Evolutionary conservation across 2,888 invertebrate genomes (phyloP).

Genomic region (Pammene aurita): DNA sequence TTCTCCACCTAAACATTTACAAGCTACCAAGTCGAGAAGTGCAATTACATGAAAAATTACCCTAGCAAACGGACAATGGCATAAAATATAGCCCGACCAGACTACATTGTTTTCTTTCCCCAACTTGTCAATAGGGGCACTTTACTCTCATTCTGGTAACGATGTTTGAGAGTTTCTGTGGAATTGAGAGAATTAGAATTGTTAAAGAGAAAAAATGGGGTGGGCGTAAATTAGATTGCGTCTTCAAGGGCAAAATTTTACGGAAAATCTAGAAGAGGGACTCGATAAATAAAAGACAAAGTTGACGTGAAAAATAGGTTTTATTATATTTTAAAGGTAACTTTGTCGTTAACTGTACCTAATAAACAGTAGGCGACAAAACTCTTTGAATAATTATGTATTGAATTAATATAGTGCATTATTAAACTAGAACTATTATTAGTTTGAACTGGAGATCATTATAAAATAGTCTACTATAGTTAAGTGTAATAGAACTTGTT

Average conservation of each 20-base stretch:
- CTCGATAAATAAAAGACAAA: not conserved
- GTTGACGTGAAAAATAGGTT: not conserved
- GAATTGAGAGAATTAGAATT: slow-evolving; percentile 19
- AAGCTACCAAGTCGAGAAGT: slow-evolving; percentile 41
- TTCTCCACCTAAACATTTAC: slow-evolving; percentile 25
- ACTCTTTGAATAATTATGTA: too few species aligned
- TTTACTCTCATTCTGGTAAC: slow-evolving; percentile 29
- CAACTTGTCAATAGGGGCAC: slow-evolving; percentile 37
- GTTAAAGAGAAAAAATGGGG: slow-evolving; percentile 15
- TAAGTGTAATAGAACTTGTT: too few species aligned
- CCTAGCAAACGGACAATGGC: slow-evolving; percentile 47
- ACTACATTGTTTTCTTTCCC: slow-evolving; percentile 42
- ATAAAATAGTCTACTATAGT: too few species aligned
- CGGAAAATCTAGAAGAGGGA: not conserved
- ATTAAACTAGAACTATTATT: too few species aligned
- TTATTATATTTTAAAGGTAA: not conserved
- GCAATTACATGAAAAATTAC: slow-evolving; percentile 56
- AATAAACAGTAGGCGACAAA: too few species aligned
- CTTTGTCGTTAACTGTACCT: too few species aligned
- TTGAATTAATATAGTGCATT: too few species aligned
- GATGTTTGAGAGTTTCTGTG: slow-evolving; percentile 28
- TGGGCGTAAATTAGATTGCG: not conserved
- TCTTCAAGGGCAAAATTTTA: not conserved
- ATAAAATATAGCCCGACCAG: slow-evolving; percentile 50
- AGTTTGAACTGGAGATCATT: too few species aligned